These are phyloP conservation scores for Hedychridium roseum DNA, from an alignment of 2,888 invertebrate genomes.

Conservation along the genomic window DNA sequence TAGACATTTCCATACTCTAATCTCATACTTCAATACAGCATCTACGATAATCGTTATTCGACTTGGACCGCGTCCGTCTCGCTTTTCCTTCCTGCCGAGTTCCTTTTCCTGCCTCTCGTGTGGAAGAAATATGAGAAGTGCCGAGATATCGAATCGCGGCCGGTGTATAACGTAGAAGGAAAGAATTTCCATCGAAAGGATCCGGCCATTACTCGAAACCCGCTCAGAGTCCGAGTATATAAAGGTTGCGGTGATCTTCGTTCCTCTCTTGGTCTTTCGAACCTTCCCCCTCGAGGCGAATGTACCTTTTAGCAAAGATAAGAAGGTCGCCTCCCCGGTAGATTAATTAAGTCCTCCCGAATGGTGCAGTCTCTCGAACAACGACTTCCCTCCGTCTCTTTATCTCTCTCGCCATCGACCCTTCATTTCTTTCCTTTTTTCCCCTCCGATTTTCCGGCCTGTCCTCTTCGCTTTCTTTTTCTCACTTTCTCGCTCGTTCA, in stretches of 20 bases:
- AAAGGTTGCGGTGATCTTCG: no score
- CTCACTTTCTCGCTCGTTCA: constrained; percentile 12
- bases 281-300: no score
- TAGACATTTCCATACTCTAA: neutral
- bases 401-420: constrained; percentile 36
- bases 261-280: no score
- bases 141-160: constrained; percentile 13
- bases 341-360: constrained; percentile 47
- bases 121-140: no score
- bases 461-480: constrained; percentile 11
- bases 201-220: constrained; percentile 20
- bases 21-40: neutral
- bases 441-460: constrained; percentile 20
- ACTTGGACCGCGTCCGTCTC: no score
- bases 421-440: constrained; percentile 33
- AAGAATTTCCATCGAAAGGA: constrained; percentile 16
- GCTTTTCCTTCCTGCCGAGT: neutral
- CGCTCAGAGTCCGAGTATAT: constrained; percentile 10
- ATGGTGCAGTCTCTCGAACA: constrained; percentile 38
- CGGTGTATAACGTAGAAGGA: no score
- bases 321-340: no score
- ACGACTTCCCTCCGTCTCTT: no score
- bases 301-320: no score
- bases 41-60: no score
- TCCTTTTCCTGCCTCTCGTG: neutral